Evolutionary conservation across 2,113 vertebrate species (phyloP).

Genomic region (Anguilla rostrata): DNA sequence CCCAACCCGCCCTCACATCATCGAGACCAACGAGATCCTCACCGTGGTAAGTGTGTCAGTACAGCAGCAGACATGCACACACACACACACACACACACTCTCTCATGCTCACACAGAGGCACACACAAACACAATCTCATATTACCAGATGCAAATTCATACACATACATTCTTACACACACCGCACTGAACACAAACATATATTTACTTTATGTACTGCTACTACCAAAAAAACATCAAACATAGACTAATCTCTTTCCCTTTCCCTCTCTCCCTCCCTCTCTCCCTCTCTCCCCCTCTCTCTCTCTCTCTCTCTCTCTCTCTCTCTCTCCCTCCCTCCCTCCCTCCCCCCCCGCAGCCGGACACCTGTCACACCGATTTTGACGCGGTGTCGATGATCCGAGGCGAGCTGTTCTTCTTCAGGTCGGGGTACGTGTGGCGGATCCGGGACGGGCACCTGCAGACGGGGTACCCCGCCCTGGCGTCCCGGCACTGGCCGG

Average conservation of each 20-base stretch:
- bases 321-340: background rate
- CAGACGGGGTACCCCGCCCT: slow-evolving; percentile 87
- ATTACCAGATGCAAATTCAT: background rate
- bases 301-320: background rate
- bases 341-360: slow-evolving; percentile 61
- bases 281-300: background rate
- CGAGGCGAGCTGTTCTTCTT: slow-evolving; percentile 97
- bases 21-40: slow-evolving; percentile 61
- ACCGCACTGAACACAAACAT: background rate
- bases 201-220: too few relatives aligned
- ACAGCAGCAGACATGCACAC: background rate
- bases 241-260: too few relatives aligned
- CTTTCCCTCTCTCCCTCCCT: background rate
- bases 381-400: slow-evolving; percentile 88
- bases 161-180: too few relatives aligned
- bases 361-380: slow-evolving; percentile 78
- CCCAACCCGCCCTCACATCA: background rate
- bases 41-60: slow-evolving; percentile 54
- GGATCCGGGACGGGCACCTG: slow-evolving; percentile 79
- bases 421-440: slow-evolving; percentile 85
- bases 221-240: background rate
- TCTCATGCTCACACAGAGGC: background rate
- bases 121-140: background rate
- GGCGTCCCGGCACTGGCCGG: slow-evolving; percentile 90
- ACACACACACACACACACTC: slow-evolving; percentile 2